Percentiles rank a stretch among this genome's conserved stretches.
Conservation (phyloP, 2,888 invertebrate species). For the Clitarchus hookeri region DNA sequence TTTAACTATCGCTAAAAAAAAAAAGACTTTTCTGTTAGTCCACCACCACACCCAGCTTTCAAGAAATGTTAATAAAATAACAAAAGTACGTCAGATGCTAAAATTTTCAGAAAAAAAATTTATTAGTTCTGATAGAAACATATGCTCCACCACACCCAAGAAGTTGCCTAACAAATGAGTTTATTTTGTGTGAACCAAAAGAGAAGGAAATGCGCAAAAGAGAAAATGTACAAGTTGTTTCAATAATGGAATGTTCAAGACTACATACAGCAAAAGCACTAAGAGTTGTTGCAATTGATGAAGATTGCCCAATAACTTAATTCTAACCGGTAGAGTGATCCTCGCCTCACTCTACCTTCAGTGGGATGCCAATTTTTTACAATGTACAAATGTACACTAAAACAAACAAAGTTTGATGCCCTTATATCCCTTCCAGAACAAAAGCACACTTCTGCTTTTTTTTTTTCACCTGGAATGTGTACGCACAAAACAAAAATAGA, state of each 20-base stretch:
- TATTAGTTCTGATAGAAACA: slow-evolving; percentile 37
- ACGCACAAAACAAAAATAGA: slow-evolving; percentile 38
- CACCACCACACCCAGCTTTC: slow-evolving; percentile 41
- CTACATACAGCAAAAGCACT: not conserved
- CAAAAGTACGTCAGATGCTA: slow-evolving; percentile 34
- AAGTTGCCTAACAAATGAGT: not conserved
- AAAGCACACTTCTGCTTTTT: slow-evolving; percentile 20
- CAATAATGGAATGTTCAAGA: slow-evolving; percentile 2
- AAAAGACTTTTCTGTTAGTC: slow-evolving; percentile 34
- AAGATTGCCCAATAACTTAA: slow-evolving; percentile 27
- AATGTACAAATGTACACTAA: slow-evolving; percentile 20
- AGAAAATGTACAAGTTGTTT: slow-evolving; percentile 7
- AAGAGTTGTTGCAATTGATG: slow-evolving; percentile 14
- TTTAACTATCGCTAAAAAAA: slow-evolving; percentile 24
- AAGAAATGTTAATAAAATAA: slow-evolving; percentile 41
- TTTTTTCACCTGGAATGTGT: slow-evolving; percentile 55
- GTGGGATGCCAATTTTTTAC: slow-evolving; percentile 11
- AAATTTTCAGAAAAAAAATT: slow-evolving; percentile 30
- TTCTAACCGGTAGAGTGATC: slow-evolving; percentile 21
- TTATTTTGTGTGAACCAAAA: slow-evolving; percentile 19
- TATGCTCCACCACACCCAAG: not conserved
- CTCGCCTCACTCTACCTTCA: slow-evolving; percentile 14
- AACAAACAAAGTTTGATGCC: slow-evolving; percentile 52
- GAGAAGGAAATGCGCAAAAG: slow-evolving; percentile 1
- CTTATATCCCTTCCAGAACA: slow-evolving; percentile 58